Evolutionary conservation across 2,888 invertebrate species (phyloP).

Genomic region (Chrysomela aeneicollis): DNA sequence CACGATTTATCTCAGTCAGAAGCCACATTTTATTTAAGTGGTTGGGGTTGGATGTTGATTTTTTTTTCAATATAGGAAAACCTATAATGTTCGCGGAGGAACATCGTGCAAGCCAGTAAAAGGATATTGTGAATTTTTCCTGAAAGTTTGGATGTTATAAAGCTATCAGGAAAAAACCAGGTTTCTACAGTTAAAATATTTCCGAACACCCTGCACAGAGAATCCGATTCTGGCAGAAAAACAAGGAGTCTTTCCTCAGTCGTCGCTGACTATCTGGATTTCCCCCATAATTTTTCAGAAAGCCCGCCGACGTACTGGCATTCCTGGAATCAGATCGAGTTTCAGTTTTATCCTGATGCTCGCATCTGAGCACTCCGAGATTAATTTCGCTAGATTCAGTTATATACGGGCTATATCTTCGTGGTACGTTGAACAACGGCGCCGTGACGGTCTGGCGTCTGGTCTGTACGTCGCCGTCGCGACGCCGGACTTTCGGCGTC

Average conservation of each 20-base stretch:
- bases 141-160: no score
- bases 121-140: no score
- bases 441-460: not conserved
- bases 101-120: no score
- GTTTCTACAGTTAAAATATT: no score
- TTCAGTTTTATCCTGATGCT: not conserved
- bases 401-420: not conserved
- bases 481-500: not conserved
- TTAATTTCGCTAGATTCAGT: not conserved
- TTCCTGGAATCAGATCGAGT: not conserved
- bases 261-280: not conserved
- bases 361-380: not conserved
- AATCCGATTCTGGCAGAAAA: not conserved
- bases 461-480: not conserved
- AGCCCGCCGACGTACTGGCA: not conserved
- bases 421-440: not conserved
- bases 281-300: not conserved
- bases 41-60: no score
- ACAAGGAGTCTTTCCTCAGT: not conserved
- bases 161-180: no score
- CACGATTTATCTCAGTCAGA: no score
- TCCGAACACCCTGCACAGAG: no score
- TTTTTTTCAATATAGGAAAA: no score
- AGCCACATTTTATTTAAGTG: no score
- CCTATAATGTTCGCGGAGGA: no score